Conservation (phyloP, 30 jellyfish, hydroid and myxozoan species). For the Turritopsis rubra region DNA sequence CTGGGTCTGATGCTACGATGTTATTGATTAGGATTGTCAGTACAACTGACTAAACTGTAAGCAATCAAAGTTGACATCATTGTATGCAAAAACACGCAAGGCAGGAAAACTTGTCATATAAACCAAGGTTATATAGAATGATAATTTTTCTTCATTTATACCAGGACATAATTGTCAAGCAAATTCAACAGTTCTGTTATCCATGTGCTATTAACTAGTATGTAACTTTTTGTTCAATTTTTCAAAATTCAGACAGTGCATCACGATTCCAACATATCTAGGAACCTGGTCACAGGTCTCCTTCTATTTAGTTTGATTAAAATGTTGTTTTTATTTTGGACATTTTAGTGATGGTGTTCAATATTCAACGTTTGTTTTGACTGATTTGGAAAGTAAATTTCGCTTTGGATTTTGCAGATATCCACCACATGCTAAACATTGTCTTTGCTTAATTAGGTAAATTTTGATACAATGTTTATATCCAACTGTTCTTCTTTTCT, state of each 20-base stretch:
- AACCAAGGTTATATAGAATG: too few species aligned
- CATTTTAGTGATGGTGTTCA: conserved; percentile 88
- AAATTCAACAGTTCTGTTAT: conserved; percentile 66
- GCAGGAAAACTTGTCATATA: too few species aligned
- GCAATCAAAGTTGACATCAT: too few species aligned
- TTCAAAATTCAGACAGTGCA: too few species aligned
- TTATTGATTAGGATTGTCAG: too few species aligned
- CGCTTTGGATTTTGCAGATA: conserved; percentile 96
- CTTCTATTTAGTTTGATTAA: too few species aligned
- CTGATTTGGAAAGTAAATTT: conserved; percentile 82
- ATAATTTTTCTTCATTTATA: background rate
- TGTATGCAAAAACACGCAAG: too few species aligned
- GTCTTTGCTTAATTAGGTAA: conserved; percentile 88
- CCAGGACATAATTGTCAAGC: conserved; percentile 60
- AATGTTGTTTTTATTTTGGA: background rate
- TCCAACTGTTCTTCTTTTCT: background rate
- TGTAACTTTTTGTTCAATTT: too few species aligned
- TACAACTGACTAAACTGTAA: too few species aligned
- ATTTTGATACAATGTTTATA: background rate
- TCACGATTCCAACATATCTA: too few species aligned
- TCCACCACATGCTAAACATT: conserved; percentile 87
- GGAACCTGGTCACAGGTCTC: too few species aligned
- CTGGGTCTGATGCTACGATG: too few species aligned
- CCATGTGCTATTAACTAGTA: conserved; percentile 86
- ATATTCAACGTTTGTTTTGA: conserved; percentile 85